Evolutionary conservation across 2,888 invertebrate species (phyloP), one percentile per base, ranked within the genome.

Genomic region (Xanthia icteritia): DNA sequence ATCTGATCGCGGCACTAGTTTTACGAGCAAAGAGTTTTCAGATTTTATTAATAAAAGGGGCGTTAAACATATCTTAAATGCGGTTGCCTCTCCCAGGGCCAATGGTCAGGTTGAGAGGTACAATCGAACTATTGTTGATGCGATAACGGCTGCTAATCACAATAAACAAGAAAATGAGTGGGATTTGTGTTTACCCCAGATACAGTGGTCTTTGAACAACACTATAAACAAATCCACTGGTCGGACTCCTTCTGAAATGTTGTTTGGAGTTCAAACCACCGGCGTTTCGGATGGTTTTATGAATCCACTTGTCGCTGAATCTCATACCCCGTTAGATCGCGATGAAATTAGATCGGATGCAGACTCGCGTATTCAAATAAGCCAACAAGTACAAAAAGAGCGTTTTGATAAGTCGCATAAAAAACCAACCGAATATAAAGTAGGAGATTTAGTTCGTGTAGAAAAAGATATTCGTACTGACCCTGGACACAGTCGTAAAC

Each of bases 331-430:
- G 27, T n/a, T 60, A 60, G 60, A 70, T 70, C 48, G 70, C 11
- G 70, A 48, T 60, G 48, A 45, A 45, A 60, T 65, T 65, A 65
- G n/a, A 65, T 65, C 15, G n/a, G 17, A 65, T 17, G 42, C 4
- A 70, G 48, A 6, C n/a, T 42, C 42, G 64, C 64, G 64, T 9
- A 45, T 27, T 45, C 60, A 61, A 70, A 23, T 31, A n/a, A 45
- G 6, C 17, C 70, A 70, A 61, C 27, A 31, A 15, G n/a, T 60
- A 45, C 70, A 61, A 36, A 67, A 67, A 17, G 23, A 70, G 2
- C 70, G 70, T 70, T 70, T n/a, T 70, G 70, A 70, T 70, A 60
- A 61, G 48, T 60, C 48, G 3, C 70, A 61, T 70, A 70, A 70
- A 17, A 45, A 36, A n/a, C 70, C 70, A 70, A 70, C 70, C 13